These are phyloP conservation scores for Deilephila elpenor DNA, from an alignment of 2,888 invertebrate genomes.

Conservation along the genomic window DNA sequence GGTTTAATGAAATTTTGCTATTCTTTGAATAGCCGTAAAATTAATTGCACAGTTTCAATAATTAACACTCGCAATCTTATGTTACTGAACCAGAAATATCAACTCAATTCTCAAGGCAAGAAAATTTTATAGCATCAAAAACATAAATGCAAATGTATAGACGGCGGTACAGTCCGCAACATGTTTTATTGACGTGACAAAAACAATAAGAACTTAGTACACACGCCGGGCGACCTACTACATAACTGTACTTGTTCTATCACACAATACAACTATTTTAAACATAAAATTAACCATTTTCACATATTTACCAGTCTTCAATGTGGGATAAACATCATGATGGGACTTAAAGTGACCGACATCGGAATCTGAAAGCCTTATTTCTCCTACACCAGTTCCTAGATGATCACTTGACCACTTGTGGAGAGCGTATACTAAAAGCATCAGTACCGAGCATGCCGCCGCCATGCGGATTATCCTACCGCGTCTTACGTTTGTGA, in stretches of 20 bases:
- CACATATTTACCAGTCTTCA: conserved; percentile 67
- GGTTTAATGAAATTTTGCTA: not conserved
- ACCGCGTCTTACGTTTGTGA: conserved; percentile 85
- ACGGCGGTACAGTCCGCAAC: conserved; percentile 21
- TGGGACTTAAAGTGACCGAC: conserved; percentile 67
- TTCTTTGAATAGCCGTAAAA: not conserved
- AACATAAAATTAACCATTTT: not conserved
- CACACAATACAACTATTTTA: conserved; percentile 29
- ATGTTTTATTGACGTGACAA: conserved; percentile 50
- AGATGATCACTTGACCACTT: conserved; percentile 84
- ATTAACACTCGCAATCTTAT: not conserved
- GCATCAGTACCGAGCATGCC: conserved; percentile 81
- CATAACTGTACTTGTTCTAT: conserved; percentile 50
- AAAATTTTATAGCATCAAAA: conserved; percentile 38
- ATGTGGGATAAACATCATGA: conserved; percentile 68
- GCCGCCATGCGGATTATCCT: conserved; percentile 83
- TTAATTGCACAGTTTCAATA: conserved; percentile 2
- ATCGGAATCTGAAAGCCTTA: conserved; percentile 50
- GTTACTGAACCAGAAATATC: conserved; percentile 30
- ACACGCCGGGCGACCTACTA: conserved; percentile 56
- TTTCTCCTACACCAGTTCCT: conserved; percentile 46
- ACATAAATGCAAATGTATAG: conserved; percentile 17
- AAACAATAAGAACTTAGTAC: conserved; percentile 45
- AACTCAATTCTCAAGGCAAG: conserved; percentile 33
- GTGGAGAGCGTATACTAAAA: conserved; percentile 86